Evolutionary conservation across 2,797 vertebrate genomes (phyloP), one percentile per base, ranked within the genome.

Genomic region (Channa striata): DNA sequence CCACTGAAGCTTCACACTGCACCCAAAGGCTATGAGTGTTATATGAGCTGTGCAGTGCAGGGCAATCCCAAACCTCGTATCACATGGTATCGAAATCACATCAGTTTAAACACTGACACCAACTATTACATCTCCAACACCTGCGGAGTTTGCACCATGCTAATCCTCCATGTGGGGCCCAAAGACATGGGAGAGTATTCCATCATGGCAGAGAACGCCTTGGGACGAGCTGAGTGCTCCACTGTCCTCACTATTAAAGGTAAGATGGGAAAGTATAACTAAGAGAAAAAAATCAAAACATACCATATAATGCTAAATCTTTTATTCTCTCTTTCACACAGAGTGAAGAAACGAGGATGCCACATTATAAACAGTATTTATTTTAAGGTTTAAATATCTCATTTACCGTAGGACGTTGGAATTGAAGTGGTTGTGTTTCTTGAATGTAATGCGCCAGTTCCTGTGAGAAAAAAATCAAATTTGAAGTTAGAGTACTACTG

Each of bases 11-110:
- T 91, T 0, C 96, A 96, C n/a, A 90, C 93, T 8, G 95, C 96
- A 56, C 94, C 93, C 1, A 87, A 69, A 0, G 96, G 96, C 64
- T 96, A 94, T 0, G 94, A 96, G 61, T 97, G 96, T 58, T 89
- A 68, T 36, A 97, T 98, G 96, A 98, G 93, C 88, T 98, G 96
- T 0, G 96, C 97, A 0, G 94, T 96, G 23, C 93, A 80, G n/a
- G 97, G 96, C 63, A 85, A 93, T 2, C 97, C 97, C 0, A 33
- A 53, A 1, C 96, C 96, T 1, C 93, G 81, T 0, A 51, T 98
- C 87, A 95, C 92, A 0, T 98, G 96, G 97, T 96, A 94, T 78
- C 94, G 92, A 77, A 89, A 96, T 44, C 85, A 74, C 34, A 76
- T 92, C 72, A 95, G 94, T 81, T 78, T 97, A 62, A 95, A 93